Base-by-base conservation (phyloP, 2,797 vertebrate species). In the Pangasius krempfi region DNA sequence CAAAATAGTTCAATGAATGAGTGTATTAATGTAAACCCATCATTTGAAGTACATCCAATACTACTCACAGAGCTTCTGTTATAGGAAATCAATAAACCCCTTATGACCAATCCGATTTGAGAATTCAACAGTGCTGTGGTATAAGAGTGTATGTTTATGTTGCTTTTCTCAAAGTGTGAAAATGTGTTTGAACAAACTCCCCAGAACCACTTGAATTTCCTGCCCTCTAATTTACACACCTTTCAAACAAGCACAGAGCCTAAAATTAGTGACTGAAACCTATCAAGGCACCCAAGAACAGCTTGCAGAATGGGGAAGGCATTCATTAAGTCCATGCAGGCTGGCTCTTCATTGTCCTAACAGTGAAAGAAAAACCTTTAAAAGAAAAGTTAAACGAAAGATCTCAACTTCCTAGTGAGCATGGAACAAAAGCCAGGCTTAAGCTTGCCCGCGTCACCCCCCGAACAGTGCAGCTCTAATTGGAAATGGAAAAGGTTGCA, bases 401-500 rank as follows among this genome's bases (percentile, higher is more conserved):
- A 89, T 84, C 73, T 89, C 22, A 44, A 89, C 89, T 82, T 89
- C 64, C 88, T 85, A 87, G 76, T 37, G 56, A 79, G 85, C 92
- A 92, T 91, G 91, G 93, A 90, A 91, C 89, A 52, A 90, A 85
- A 90, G 87, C 88, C 88, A 90, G 91, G 62, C 86, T 80, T 84
- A 89, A 70, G 82, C 72, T 50, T 72, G 20, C 37, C 81, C n/a
- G 40, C 58, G 8, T 87, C n/a, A 60, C 58, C 85, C 33, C 81
- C 72, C 30, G 85, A 93, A 91, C 89, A 92, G 89, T 91, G 92
- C 90, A 91, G 84, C 93, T 94, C 94, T 92, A 93, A 95, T 94
- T 94, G 93, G 93, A 95, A 94, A 92, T 88, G 90, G 94, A 95
- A 93, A 92, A 91, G 91, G 93, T 93, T 90, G 92, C 92, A 86